These are phyloP conservation scores for Rhyzopertha dominica DNA, from an alignment of 1,140 invertebrate genomes.

Conservation along the genomic window DNA sequence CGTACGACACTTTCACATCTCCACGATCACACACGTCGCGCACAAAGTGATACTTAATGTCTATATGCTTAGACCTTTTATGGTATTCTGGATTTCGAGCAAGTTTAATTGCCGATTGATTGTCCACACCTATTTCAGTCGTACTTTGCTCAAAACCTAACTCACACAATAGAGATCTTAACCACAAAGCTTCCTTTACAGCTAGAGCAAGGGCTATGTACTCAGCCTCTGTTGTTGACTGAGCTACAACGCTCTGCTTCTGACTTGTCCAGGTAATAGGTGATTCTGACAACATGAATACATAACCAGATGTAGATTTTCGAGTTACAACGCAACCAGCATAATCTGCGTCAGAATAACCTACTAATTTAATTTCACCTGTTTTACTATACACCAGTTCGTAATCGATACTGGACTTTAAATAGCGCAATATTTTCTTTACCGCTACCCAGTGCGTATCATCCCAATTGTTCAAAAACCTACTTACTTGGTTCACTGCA, in stretches of 20 bases:
- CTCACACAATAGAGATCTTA: conserved; percentile 33
- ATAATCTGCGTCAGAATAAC: conserved; percentile 37
- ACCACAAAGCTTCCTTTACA: conserved; percentile 36
- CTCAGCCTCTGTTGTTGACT: conserved; percentile 47
- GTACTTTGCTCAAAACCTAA: conserved; percentile 16
- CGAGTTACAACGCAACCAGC: conserved; percentile 34
- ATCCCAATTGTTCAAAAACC: conserved; percentile 26
- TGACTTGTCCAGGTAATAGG: conserved; percentile 40
- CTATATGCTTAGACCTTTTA: conserved; percentile 37
- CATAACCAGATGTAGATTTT: conserved; percentile 36
- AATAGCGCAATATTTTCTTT: conserved; percentile 42
- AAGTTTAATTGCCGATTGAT: conserved; percentile 38
- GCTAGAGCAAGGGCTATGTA: conserved; percentile 35
- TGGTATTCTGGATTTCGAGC: conserved; percentile 44
- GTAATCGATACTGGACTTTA: conserved; percentile 34
- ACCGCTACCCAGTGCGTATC: conserved; percentile 36
- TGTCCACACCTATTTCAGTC: conserved; percentile 13
- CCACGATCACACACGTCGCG: conserved; percentile 13
- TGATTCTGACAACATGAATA: conserved; percentile 28
- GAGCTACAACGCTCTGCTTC: conserved; percentile 38
- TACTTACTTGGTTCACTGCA: conserved; percentile 36
- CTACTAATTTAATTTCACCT: not conserved
- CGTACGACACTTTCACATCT: conserved; percentile 6
- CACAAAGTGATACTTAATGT: conserved; percentile 28
- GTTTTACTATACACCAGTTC: too few relatives aligned